Evolutionary conservation across 1,140 invertebrate genomes (phyloP).

Genomic region (Caenorhabditis tropicalis): DNA sequence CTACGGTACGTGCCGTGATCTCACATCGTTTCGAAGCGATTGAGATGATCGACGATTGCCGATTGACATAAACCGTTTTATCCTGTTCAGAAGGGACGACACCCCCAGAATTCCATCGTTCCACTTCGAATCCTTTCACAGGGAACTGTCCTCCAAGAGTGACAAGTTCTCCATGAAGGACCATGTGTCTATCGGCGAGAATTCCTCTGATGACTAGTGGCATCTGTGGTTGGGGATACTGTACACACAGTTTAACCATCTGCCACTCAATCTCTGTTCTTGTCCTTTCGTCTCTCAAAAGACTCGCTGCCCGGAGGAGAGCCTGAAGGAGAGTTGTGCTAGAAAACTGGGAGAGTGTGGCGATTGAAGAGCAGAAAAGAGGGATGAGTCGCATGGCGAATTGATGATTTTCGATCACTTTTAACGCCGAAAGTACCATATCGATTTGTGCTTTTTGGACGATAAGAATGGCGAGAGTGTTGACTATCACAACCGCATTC

Average conservation of each 20-base stretch:
- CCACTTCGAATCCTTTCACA: slow-evolving; percentile 64
- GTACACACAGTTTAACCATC: slow-evolving; percentile 54
- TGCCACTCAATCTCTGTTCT: slow-evolving; percentile 68
- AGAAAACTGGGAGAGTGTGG: slow-evolving; percentile 32
- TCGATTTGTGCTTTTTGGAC: slow-evolving; percentile 64
- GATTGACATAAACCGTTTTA: slow-evolving; percentile 56
- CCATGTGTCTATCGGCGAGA: slow-evolving; percentile 47
- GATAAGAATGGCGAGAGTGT: slow-evolving; percentile 64
- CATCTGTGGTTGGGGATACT: slow-evolving; percentile 46
- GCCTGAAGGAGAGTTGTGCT: slow-evolving; percentile 22
- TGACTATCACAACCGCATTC: slow-evolving; percentile 59
- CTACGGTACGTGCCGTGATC: slow-evolving; percentile 52
- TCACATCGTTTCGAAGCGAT: not conserved
- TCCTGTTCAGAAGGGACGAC: no score
- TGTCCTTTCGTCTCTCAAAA: slow-evolving; percentile 53
- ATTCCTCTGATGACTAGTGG: slow-evolving; percentile 46
- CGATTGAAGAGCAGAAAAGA: slow-evolving; percentile 46
- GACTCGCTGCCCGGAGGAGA: not conserved
- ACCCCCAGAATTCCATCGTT: slow-evolving; percentile 68
- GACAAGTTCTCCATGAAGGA: slow-evolving; percentile 59
- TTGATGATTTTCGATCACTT: slow-evolving; percentile 32
- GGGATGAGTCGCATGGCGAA: slow-evolving; percentile 49
- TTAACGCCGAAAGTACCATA: not conserved
- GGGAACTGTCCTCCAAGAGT: slow-evolving; percentile 60
- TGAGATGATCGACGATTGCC: slow-evolving; percentile 56